Evolutionary conservation across 1,140 invertebrate species (phyloP).

Genomic region (Scaptodrosophila lebanonensis): DNA sequence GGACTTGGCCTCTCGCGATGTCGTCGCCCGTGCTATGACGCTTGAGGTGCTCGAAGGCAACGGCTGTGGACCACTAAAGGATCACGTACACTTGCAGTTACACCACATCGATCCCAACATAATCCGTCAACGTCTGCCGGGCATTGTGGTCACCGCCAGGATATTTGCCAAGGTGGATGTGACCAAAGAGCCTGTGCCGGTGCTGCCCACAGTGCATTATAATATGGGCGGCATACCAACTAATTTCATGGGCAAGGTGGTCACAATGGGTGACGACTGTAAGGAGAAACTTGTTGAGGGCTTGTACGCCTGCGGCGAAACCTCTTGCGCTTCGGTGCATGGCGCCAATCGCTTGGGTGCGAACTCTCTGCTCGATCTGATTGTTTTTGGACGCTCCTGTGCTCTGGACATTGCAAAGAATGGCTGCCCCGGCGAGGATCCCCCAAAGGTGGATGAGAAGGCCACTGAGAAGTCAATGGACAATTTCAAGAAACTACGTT

Average conservation of each 20-base stretch:
- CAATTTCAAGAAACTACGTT: slow-evolving; percentile 89
- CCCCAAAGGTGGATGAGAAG: slow-evolving; percentile 84
- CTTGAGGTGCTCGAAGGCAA: slow-evolving; percentile 97
- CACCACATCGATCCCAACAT: slow-evolving; percentile 96
- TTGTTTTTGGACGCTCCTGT: slow-evolving; percentile 97
- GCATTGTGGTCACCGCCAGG: slow-evolving; percentile 95
- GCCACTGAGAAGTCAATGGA: slow-evolving; percentile 94
- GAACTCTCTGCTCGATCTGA: slow-evolving; percentile 97
- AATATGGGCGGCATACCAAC: slow-evolving; percentile 99
- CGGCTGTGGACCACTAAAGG: slow-evolving; percentile 96
- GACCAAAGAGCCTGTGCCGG: slow-evolving; percentile 96
- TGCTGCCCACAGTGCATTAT: slow-evolving; percentile 98
- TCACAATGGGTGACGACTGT: slow-evolving; percentile 76
- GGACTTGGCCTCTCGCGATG: slow-evolving; percentile 98
- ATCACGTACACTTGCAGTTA: slow-evolving; percentile 96
- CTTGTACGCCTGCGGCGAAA: slow-evolving; percentile 85
- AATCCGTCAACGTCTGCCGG: slow-evolving; percentile 86
- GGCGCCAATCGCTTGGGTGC: slow-evolving; percentile 98
- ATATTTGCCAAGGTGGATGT: slow-evolving; percentile 99
- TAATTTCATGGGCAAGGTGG: slow-evolving; percentile 95
- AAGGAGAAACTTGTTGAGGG: slow-evolving; percentile 84
- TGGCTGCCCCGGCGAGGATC: slow-evolving; percentile 85
- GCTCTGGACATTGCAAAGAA: slow-evolving; percentile 93
- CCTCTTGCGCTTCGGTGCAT: slow-evolving; percentile 92
- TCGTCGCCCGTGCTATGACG: slow-evolving; percentile 98